phyloP scores from a whole-genome alignment of 2,888 invertebrate species.

The Incurvaria masculella region DNA sequence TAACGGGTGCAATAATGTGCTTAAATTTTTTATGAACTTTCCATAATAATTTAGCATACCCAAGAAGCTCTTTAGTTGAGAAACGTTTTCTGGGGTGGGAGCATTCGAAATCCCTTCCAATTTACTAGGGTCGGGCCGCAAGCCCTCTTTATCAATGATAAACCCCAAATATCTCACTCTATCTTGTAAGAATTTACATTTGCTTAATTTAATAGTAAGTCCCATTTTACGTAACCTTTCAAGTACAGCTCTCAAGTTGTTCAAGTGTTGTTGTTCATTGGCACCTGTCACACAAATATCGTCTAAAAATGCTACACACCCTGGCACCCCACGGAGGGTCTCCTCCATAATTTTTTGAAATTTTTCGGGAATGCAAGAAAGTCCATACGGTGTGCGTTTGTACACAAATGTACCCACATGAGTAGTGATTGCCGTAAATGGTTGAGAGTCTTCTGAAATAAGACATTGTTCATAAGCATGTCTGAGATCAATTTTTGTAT shows the following conservation, averaged over 20 bases:
- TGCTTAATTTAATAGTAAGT: constrained; percentile 6
- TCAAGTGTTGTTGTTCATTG: constrained; percentile 4
- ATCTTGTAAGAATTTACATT: constrained; percentile 1
- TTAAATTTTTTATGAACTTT: background rate
- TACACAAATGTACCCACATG: constrained; percentile 11
- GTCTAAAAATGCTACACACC: constrained; percentile 13
- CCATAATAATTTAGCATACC: background rate
- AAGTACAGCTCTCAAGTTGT: constrained; percentile 7
- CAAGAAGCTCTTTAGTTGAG: constrained; percentile 5
- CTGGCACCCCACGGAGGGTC: constrained; percentile 13
- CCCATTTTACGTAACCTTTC: constrained; percentile 11
- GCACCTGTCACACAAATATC: constrained; percentile 14
- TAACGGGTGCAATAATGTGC: constrained; percentile 1
- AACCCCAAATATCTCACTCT: background rate
- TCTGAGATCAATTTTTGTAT: constrained; percentile 8
- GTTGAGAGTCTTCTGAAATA: constrained; percentile 10
- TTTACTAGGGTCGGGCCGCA: constrained; percentile 12
- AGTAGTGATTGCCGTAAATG: constrained; percentile 12
- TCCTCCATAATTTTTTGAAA: constrained; percentile 17
- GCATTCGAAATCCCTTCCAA: constrained; percentile 11
- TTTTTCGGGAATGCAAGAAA: constrained; percentile 15
- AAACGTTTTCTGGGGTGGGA: constrained; percentile 11
- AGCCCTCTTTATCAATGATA: background rate
- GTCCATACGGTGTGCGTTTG: constrained; percentile 5
- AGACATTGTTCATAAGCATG: constrained; percentile 6